Evolutionary conservation across 2,113 vertebrate genomes (phyloP).

Genomic region (Petromus typicus): DNA sequence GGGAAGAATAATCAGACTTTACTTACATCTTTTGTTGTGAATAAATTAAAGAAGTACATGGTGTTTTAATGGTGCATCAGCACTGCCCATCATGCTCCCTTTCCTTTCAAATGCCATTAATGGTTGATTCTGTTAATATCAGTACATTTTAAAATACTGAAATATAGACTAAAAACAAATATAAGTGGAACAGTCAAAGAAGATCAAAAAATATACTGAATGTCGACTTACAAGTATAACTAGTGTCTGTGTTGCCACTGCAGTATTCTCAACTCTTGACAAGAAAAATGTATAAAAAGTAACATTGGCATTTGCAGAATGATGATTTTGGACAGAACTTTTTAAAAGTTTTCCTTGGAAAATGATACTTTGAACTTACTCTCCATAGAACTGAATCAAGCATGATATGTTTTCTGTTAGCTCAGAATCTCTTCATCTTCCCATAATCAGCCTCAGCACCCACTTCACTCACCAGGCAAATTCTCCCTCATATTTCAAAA

Average conservation of each 20-base stretch:
- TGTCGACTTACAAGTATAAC: neutral
- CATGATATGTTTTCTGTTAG: neutral
- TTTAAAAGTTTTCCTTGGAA: neutral
- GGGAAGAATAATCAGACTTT: neutral
- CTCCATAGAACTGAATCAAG: neutral
- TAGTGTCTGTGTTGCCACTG: neutral
- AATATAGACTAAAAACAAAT: neutral
- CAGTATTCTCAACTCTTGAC: neutral
- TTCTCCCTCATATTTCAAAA: constrained; percentile 51
- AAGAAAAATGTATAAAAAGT: neutral
- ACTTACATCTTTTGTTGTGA: neutral
- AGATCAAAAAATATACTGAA: neutral
- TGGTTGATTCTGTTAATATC: neutral
- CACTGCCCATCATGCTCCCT: neutral
- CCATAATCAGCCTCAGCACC: neutral
- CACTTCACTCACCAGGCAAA: neutral
- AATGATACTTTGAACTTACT: neutral
- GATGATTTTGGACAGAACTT: neutral
- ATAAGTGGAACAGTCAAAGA: neutral
- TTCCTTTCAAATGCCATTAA: neutral
- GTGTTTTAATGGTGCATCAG: neutral
- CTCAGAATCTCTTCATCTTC: neutral
- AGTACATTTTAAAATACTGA: neutral
- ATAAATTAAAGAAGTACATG: neutral
- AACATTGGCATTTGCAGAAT: neutral